These are phyloP conservation scores for Hexactinellida sp. DNA, from an alignment of 37 sponge, comb jelly and placozoan genomes.

Conservation along the genomic window DNA sequence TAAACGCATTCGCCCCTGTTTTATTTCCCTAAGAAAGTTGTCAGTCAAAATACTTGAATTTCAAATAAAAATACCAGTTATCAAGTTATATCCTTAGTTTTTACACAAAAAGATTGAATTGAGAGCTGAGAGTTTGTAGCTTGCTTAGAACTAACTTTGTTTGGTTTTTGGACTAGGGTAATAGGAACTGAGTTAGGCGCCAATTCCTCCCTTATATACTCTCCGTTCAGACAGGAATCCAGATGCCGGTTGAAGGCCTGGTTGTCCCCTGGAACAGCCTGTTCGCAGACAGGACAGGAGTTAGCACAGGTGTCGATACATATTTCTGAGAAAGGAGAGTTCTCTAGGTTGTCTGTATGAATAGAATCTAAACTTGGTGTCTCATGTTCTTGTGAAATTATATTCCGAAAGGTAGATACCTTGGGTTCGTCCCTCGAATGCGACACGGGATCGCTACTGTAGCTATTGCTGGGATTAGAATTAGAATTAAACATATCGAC, in stretches of 20 bases:
- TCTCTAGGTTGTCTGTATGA: background rate
- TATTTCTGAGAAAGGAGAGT: too few species aligned
- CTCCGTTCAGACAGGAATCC: constrained; percentile 57
- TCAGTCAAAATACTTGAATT: too few species aligned
- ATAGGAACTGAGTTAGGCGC: background rate
- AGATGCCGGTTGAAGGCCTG: constrained; percentile 49
- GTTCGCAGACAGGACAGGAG: constrained; percentile 51
- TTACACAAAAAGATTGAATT: background rate
- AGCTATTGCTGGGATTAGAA: background rate
- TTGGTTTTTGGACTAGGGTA: background rate
- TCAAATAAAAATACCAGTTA: too few species aligned
- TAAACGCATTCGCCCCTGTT: too few species aligned
- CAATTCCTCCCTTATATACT: constrained; percentile 16
- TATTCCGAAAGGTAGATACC: background rate
- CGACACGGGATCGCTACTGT: background rate
- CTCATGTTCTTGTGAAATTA: background rate
- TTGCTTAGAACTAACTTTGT: background rate
- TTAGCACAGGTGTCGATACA: background rate
- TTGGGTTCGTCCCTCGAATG: background rate
- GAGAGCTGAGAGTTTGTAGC: background rate
- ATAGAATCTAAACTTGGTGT: too few species aligned
- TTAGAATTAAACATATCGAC: background rate
- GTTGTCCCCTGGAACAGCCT: constrained; percentile 28
- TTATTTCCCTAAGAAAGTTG: too few species aligned
- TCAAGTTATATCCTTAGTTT: background rate